Evolutionary conservation across 2,888 invertebrate species (phyloP).

Genomic region (Agrotis ipsilon): DNA sequence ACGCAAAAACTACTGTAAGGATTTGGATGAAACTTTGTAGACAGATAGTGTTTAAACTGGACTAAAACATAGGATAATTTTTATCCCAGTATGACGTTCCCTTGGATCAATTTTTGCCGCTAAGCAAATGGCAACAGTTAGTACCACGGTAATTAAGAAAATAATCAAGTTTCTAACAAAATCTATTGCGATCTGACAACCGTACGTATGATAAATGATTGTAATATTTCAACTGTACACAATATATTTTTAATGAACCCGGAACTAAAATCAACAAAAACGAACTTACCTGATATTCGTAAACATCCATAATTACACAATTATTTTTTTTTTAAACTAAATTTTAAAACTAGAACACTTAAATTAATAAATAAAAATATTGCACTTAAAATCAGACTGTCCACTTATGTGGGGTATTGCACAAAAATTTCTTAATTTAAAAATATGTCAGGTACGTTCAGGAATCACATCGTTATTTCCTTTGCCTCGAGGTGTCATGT

Average conservation of each 20-base stretch:
- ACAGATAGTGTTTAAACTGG: too few species aligned
- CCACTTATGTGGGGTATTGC: conserved; percentile 86
- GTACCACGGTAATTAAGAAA: too few species aligned
- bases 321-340: conserved; percentile 62
- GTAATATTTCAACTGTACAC: not conserved
- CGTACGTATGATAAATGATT: too few species aligned
- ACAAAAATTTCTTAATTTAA: conserved; percentile 69
- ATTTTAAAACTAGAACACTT: conserved; percentile 65
- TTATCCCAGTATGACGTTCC: too few species aligned
- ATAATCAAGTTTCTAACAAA: too few species aligned
- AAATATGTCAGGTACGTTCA: conserved; percentile 77
- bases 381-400: conserved; percentile 87
- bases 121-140: too few species aligned
- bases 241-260: conserved; percentile 19
- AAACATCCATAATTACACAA: conserved; percentile 84
- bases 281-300: conserved; percentile 86
- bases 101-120: too few species aligned
- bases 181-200: too few species aligned
- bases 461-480: conserved; percentile 62
- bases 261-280: conserved; percentile 24
- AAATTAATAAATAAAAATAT: conserved; percentile 72
- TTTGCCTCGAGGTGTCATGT: conserved; percentile 59
- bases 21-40: too few species aligned
- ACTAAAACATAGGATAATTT: too few species aligned
- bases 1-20: too few species aligned